Evolutionary conservation across 1,140 invertebrate species (phyloP).

Genomic region (Papilio polyxenes): DNA sequence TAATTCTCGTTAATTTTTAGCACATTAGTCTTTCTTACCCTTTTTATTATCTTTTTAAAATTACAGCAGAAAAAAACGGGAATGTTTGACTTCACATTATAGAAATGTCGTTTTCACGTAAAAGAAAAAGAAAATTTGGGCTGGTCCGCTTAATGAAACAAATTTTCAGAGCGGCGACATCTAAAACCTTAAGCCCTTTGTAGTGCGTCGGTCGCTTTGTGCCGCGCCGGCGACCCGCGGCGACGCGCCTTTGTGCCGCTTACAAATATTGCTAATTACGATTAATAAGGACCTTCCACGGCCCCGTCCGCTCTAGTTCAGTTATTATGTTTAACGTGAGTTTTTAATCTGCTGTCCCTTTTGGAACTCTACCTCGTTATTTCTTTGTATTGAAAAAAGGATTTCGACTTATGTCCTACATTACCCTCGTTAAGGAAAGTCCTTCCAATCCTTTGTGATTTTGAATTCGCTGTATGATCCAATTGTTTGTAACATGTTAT

Average conservation of each 20-base stretch:
- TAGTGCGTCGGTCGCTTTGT: conserved; percentile 68
- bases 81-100: conserved; percentile 45
- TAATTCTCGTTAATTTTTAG: neutral
- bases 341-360: conserved; percentile 44
- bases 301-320: conserved; percentile 36
- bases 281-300: conserved; percentile 66
- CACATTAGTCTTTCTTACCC: neutral
- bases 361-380: conserved; percentile 33
- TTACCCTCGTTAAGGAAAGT: conserved; percentile 12
- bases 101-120: conserved; percentile 61
- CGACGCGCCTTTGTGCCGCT: conserved; percentile 67
- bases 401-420: conserved; percentile 4
- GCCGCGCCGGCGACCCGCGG: conserved; percentile 63
- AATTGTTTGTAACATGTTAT: neutral
- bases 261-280: conserved; percentile 77
- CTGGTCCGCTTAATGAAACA: conserved; percentile 76
- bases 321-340: conserved; percentile 46
- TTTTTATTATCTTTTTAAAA: neutral
- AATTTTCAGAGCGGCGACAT: conserved; percentile 76
- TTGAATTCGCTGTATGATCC: conserved; percentile 3
- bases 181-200: conserved; percentile 77
- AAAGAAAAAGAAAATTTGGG: conserved; percentile 72
- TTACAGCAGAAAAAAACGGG: neutral
- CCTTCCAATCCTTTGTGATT: neutral
- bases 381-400: conserved; percentile 27